Base-by-base conservation (phyloP, 2,113 vertebrate genomes). In the Azemiops feae region DNA sequence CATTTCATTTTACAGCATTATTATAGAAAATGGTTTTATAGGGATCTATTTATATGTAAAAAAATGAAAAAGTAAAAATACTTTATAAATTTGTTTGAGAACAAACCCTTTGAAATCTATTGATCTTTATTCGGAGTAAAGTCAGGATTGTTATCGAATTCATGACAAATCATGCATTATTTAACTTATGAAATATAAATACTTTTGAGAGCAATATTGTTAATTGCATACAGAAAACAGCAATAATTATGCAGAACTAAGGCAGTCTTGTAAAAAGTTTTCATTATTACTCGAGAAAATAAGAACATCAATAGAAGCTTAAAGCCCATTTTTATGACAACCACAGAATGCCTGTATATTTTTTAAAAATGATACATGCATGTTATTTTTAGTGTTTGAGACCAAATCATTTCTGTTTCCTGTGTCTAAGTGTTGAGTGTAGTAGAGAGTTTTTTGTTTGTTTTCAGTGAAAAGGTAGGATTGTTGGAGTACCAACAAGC, bases 401-500 rank as follows among this genome's bases (percentile, higher is more conserved):
- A n/a, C 25, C 87, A 4, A 34, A 52, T 54, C 60, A 69, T 95
- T 93, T 85, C 64, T 91, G 1, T 89, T 93, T 93, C 95, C 91
- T 27, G 93, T 85, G 92, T 91, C 89, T 93, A 95, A 87, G 81
- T 25, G 54, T 95, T 94, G 92, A 91, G 95, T 57, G 55, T 88
- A 52, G 95, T 93, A 50, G 92, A 53, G 95, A 95, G 92, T 69
- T 87, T 96, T 96, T 96, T 95, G 95, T 97, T 95, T 74, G 91
- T 93, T 93, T 95, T 95, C 89, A 93, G 93, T 91, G 92, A 89
- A 96, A 95, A 97, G 98, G 97, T 97, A 97, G 96, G 96, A 94
- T 87, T n/a, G 96, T 96, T 96, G 5, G 96, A 95, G 97, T 94
- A 96, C 96, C 97, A 96, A 96, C 93, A 91, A 97, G 97, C 97